These are phyloP conservation scores for Steatornis caripensis DNA, from an alignment of 2,113 vertebrate genomes.

Conservation along the genomic window DNA sequence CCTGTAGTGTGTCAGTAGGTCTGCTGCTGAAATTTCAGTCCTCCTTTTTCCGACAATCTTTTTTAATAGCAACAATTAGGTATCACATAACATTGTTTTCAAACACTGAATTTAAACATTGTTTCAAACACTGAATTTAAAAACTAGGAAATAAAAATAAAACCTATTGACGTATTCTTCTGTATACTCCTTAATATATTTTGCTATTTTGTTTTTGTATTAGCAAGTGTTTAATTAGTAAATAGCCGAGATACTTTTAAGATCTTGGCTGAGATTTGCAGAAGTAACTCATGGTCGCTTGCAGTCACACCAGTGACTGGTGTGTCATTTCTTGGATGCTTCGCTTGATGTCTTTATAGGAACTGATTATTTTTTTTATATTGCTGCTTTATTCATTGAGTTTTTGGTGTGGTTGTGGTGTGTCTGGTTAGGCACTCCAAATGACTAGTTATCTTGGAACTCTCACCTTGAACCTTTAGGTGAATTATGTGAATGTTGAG, in stretches of 20 bases:
- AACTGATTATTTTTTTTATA: neutral
- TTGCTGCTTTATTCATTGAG: neutral
- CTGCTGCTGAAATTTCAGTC: neutral
- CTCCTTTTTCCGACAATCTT: neutral
- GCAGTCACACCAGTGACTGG: neutral
- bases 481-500: neutral
- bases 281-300: neutral
- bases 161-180: neutral
- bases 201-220: neutral
- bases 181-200: neutral
- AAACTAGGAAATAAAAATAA: neutral
- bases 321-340: neutral
- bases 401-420: neutral
- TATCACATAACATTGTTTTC: neutral
- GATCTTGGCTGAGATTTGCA: neutral
- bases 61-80: neutral
- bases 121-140: neutral
- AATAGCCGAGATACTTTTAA: neutral
- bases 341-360: neutral
- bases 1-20: neutral
- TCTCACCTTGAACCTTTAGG: neutral
- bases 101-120: neutral
- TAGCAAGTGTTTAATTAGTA: neutral
- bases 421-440: neutral
- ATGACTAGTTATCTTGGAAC: neutral